Conservation (phyloP, 2,888 invertebrate species). For the Digitonthophagus gazella region DNA sequence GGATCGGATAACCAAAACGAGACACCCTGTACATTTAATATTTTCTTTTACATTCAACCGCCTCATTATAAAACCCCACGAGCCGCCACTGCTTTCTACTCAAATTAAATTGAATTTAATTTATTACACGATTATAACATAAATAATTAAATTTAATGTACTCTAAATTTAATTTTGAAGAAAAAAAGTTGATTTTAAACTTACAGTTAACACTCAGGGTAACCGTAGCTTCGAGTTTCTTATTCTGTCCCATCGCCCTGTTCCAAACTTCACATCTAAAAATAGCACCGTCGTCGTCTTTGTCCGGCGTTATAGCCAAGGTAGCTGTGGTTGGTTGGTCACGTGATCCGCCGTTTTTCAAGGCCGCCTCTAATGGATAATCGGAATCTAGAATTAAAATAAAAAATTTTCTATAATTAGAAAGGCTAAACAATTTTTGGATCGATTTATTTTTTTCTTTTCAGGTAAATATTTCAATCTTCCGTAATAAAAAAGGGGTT, state of each 20-base stretch:
- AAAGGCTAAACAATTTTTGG: background rate
- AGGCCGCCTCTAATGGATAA: conserved; percentile 68
- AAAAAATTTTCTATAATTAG: conserved; percentile 13
- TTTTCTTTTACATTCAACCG: no score
- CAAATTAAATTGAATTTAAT: no score
- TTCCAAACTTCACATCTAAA: conserved; percentile 88
- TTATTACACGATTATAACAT: no score
- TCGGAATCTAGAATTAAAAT: conserved; percentile 57
- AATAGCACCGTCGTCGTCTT: conserved; percentile 80
- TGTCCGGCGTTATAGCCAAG: conserved; percentile 70
- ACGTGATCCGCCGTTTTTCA: conserved; percentile 69
- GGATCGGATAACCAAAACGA: no score
- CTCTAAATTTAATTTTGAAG: no score
- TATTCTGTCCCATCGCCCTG: conserved; percentile 79
- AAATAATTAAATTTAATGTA: no score
- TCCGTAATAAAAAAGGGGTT: background rate
- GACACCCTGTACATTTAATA: no score
- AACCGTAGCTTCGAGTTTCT: conserved; percentile 75
- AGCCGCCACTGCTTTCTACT: no score
- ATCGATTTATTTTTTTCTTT: no score
- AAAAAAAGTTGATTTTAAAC: conserved; percentile 47
- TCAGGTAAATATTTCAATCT: background rate
- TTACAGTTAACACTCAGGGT: conserved; percentile 87
- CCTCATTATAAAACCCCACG: no score
- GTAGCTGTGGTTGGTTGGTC: conserved; percentile 75